Base-by-base conservation (phyloP, 2,797 vertebrate species). In the Nothura maculosa region DNA sequence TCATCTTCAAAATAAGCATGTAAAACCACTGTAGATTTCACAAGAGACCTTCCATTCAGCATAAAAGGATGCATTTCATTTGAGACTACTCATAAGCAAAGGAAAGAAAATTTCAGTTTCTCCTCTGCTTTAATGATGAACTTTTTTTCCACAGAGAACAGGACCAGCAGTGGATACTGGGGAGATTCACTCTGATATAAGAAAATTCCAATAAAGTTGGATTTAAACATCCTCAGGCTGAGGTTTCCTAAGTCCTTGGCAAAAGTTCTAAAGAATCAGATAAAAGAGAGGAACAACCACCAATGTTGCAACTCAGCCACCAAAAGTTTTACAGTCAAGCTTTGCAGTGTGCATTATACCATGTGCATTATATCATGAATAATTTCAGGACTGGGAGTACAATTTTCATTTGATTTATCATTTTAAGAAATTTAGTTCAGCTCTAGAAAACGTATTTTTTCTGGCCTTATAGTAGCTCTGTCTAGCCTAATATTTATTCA, bases 401-500 rank as follows among this genome's bases (percentile, higher is more conserved):
- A 78, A 69, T 58, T 66, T 57, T n/a, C 1, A 42, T 45, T 67
- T 61, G 38, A 87, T 63, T 36, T 10, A 4, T 62, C 54, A 62
- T 6, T 30, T 58, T 38, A 82, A 89, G 42, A 82, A 92, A 76
- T 81, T 68, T 54, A 91, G 11, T 16, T 92, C 45, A 32, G 6
- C 34, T 89, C 42, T 83, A 62, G 66, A 81, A 82, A 91, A 40
- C 10, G 15, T 61, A 21, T 38, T 50, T 36, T 63, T 20, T 30
- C 36, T 69, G 6, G 9, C 64, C 16, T 81, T 81, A 34, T 69
- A 32, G 20, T 47, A 72, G 43, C 32, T 81, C 21, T 63, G 25
- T 70, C 54, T 90, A 82, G 38, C 47, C 68, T 30, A 62, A 64
- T 27, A 47, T 73, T 89, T 85, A 76, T 89, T 75, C 66, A 94